Conservation (phyloP, 2,888 invertebrate genomes). For the Oligia fasciuncula region DNA sequence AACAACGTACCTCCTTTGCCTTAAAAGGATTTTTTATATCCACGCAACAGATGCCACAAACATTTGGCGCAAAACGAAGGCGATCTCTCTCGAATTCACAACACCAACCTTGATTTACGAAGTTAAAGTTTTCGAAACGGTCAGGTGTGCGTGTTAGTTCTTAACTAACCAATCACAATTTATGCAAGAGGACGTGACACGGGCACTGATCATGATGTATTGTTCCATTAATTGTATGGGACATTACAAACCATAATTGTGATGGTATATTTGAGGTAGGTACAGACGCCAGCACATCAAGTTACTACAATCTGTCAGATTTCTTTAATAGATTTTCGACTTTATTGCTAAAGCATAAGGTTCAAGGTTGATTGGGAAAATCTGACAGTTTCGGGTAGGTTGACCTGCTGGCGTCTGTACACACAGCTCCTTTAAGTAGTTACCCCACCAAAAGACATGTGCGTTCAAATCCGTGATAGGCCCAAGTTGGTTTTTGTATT, state of each 20-base stretch:
- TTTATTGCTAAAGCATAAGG: too few relatives aligned
- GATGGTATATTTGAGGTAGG: constrained; percentile 25
- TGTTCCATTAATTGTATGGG: constrained; percentile 74
- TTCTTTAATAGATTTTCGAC: too few relatives aligned
- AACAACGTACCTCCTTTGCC: constrained; percentile 8
- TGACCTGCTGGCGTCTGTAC: too few relatives aligned
- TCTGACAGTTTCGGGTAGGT: too few relatives aligned
- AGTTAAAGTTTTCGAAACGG: constrained; percentile 74
- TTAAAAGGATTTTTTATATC: constrained; percentile 26
- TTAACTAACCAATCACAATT: constrained; percentile 77
- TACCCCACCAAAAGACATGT: too few relatives aligned
- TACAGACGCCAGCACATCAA: too few relatives aligned
- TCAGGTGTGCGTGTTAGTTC: constrained; percentile 68
- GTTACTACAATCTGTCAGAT: too few relatives aligned
- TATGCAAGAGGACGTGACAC: constrained; percentile 81
- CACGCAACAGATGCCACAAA: constrained; percentile 19
- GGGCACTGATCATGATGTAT: constrained; percentile 72
- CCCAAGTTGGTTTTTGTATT: too few relatives aligned
- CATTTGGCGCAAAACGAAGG: constrained; percentile 33
- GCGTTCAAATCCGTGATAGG: too few relatives aligned
- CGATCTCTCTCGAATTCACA: constrained; percentile 59
- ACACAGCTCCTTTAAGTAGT: too few relatives aligned
- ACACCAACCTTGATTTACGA: constrained; percentile 67
- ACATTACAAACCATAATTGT: constrained; percentile 60
- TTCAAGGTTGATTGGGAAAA: too few relatives aligned